Base-by-base conservation (phyloP, 2,113 vertebrate genomes). In the Agapornis roseicollis region DNA sequence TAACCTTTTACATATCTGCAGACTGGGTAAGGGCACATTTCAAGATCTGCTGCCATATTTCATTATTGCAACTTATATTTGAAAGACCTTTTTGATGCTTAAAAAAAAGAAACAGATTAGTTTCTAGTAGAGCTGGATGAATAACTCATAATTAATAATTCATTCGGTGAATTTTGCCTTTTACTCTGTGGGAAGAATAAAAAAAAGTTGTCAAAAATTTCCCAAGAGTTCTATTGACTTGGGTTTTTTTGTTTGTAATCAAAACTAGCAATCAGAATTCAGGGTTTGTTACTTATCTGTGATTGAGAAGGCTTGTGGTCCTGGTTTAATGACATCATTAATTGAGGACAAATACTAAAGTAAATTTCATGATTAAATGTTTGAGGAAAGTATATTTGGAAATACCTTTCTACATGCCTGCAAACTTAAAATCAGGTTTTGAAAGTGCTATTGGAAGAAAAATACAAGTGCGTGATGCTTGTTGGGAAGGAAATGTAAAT, bases 31-130 rank as follows among this genome's bases (percentile, higher is more conserved):
- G 90, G 84, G 73, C 69, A 89, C 29, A 14, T 52, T 96, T 96
- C 93, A 85, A 88, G 85, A 97, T 92, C 82, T 93, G 76, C 82
- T 97, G 96, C 79, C 81, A 82, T 88, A 97, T 97, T 98, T 97
- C 90, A 96, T 97, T 97, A 97, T n/a, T 96, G 65, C 80, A 96
- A 96, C 95, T 97, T 70, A 78, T 56, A 22, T 96, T 92, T 88
- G 91, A 95, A 96, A 97, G 85, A 89, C 69, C 50, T 50, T 97
- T 96, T 82, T 83, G 85, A 88, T 78, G 77, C 84, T 82, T 85
- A 71, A 80, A 68, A 92, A 92, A 88, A 77, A 80, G 52, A 47
- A 97, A 93, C 63, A 93, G 85, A 80, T 97, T 96, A 95, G n/a
- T 77, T 93, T 97, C 76, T 96, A 94, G 53, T 73, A 47, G 90